Conservation (phyloP, 2,797 vertebrate species). For the Darevskia nairensis region DNA sequence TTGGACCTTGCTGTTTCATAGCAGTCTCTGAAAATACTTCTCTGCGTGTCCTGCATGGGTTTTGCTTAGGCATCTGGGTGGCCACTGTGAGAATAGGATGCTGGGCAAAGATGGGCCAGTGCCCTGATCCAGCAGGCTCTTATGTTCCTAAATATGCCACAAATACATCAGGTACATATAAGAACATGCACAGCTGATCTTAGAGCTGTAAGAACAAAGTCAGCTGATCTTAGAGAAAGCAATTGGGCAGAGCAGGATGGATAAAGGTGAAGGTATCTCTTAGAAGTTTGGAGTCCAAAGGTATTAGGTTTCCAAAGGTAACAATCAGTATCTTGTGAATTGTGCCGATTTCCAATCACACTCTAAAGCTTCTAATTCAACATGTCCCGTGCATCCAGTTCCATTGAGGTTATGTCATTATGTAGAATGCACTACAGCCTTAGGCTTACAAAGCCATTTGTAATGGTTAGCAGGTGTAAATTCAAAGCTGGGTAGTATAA, state of each 20-base stretch:
- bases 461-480: background rate
- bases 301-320: background rate
- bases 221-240: background rate
- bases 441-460: background rate
- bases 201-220: too few relatives aligned
- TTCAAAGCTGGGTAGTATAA: background rate
- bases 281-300: background rate
- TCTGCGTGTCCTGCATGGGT: background rate
- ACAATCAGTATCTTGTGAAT: background rate
- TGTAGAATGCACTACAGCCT: background rate
- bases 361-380: background rate
- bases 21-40: background rate
- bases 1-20: background rate
- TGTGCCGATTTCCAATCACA: background rate
- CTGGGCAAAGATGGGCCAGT: too few relatives aligned
- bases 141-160: too few relatives aligned
- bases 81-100: too few relatives aligned
- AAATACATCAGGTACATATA: background rate
- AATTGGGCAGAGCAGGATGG: background rate
- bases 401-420: background rate
- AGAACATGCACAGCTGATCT: background rate
- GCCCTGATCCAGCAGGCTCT: too few relatives aligned
- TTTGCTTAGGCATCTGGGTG: too few relatives aligned
- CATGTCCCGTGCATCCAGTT: background rate
- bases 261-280: background rate